These are phyloP conservation scores for Gopherus flavomarginatus DNA, from an alignment of 2,113 vertebrate species.

Conservation along the genomic window DNA sequence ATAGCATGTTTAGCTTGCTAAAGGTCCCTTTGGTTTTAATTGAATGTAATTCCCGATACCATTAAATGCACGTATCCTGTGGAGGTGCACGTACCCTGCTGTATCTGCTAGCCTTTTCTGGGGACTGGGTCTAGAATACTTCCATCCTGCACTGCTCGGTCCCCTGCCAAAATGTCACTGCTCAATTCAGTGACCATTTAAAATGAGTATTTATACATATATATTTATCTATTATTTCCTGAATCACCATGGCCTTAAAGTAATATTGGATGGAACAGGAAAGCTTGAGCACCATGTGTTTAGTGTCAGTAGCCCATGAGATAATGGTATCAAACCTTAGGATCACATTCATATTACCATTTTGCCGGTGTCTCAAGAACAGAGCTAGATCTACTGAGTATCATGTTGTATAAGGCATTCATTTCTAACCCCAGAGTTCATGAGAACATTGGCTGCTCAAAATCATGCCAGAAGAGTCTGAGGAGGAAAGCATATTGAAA, in stretches of 20 bases:
- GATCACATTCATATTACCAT: neutral
- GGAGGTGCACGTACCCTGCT: neutral
- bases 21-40: neutral
- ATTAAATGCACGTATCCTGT: neutral
- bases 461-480: neutral
- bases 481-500: neutral
- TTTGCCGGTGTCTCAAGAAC: neutral
- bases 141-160: neutral
- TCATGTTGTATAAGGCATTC: neutral
- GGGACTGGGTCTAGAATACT: neutral
- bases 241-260: neutral
- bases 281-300: neutral
- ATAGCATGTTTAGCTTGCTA: neutral
- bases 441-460: neutral
- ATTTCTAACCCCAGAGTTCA: neutral
- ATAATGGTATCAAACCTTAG: neutral
- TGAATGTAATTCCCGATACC: neutral
- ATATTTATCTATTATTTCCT: too few species aligned
- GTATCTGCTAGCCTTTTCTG: neutral
- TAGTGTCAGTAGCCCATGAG: neutral
- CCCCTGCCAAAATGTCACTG: neutral
- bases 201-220: neutral
- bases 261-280: neutral
- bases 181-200: neutral
- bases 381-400: neutral